These are phyloP conservation scores for Thomomys bottae DNA, from an alignment of 2,113 vertebrate species.

Conservation along the genomic window DNA sequence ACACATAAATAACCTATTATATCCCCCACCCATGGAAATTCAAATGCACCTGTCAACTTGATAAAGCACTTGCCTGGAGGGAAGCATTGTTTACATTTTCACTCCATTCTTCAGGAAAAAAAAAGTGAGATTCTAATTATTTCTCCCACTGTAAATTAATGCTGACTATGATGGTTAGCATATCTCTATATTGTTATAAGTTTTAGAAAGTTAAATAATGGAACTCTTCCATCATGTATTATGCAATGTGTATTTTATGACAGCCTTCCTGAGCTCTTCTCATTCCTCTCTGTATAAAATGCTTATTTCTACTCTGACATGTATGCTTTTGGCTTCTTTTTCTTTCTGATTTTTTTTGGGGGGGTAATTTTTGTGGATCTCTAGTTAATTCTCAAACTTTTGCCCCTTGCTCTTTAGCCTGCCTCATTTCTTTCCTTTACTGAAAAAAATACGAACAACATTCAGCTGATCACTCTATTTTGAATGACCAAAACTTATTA, in stretches of 20 bases:
- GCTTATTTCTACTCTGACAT: constrained; percentile 26
- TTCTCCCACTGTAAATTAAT: constrained; percentile 99
- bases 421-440: neutral
- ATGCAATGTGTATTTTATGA: constrained; percentile 85
- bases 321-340: constrained; percentile 3
- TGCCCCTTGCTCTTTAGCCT: neutral
- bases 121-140: constrained; percentile 99
- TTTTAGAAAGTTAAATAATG: constrained; percentile 90
- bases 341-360: constrained; percentile 56
- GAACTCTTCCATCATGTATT: constrained; percentile 87
- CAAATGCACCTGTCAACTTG: constrained; percentile 99
- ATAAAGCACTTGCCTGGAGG: constrained; percentile 99
- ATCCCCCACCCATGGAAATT: constrained; percentile 99
- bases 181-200: constrained; percentile 88
- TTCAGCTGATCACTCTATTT: neutral
- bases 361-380: constrained; percentile 78
- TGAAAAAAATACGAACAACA: neutral
- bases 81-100: constrained; percentile 99
- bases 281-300: constrained; percentile 51
- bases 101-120: constrained; percentile 94
- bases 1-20: constrained; percentile 99
- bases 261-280: constrained; percentile 80
- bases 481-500: neutral
- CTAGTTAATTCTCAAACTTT: constrained; percentile 37
- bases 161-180: constrained; percentile 93